Conservation (phyloP, 2,113 vertebrate species). For the Dunckerocampus dactyliophorus region DNA sequence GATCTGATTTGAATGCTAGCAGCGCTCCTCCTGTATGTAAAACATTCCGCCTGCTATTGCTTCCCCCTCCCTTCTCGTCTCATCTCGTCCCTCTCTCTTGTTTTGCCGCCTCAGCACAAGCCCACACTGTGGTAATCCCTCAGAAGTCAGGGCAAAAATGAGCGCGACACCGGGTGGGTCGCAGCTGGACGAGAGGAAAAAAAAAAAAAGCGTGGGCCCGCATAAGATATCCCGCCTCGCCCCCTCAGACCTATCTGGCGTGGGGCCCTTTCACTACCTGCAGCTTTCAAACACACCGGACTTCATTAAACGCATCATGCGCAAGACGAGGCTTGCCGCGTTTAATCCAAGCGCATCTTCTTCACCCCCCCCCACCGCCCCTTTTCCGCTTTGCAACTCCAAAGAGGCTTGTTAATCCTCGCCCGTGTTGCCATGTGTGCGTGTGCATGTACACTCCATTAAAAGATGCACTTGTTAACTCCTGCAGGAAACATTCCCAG, state of each 20-base stretch:
- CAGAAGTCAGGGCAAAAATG: conserved; percentile 63
- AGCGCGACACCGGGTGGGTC: conserved; percentile 61
- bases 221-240: conserved; percentile 52
- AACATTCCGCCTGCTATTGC: conserved; percentile 45
- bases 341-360: conserved; percentile 44
- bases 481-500: too few relatives aligned
- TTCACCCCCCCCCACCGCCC: conserved; percentile 6
- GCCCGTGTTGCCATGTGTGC: conserved; percentile 12
- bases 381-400: conserved; percentile 34
- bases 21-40: conserved; percentile 47
- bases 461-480: neutral
- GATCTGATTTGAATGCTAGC: conserved; percentile 32
- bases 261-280: neutral
- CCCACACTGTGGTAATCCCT: conserved; percentile 61
- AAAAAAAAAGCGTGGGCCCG: conserved; percentile 19
- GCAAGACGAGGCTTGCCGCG: conserved; percentile 34
- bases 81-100: conserved; percentile 46
- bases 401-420: conserved; percentile 56
- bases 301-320: conserved; percentile 61
- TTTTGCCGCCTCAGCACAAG: conserved; percentile 65
- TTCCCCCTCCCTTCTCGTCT: conserved; percentile 20
- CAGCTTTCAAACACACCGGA: conserved; percentile 53
- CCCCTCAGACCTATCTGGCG: neutral
- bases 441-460: neutral
- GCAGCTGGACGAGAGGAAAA: conserved; percentile 29